Conservation (phyloP, 2,888 invertebrate genomes). For the Alentia gelatinosa region DNA sequence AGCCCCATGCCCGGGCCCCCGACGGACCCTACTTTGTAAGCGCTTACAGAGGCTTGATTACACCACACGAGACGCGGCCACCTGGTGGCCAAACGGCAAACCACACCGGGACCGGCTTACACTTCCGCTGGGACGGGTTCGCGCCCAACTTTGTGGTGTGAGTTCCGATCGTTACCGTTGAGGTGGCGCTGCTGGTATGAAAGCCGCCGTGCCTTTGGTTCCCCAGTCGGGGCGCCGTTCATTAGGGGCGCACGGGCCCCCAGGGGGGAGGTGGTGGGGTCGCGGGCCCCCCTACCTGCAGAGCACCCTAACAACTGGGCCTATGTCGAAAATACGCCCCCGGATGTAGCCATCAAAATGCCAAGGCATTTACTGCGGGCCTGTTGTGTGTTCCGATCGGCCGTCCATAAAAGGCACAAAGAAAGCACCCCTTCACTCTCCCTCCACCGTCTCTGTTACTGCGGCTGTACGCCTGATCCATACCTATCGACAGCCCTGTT, state of each 20-base stretch:
- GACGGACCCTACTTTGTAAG: constrained; percentile 12
- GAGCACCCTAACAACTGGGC: neutral
- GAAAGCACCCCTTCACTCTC: neutral
- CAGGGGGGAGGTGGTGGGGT: neutral
- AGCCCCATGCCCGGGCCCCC: neutral
- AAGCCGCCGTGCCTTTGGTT: neutral
- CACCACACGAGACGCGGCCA: neutral
- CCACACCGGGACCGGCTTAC: constrained; percentile 21
- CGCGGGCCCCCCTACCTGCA: neutral
- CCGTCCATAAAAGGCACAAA: neutral
- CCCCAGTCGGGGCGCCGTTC: neutral
- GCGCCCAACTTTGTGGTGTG: neutral
- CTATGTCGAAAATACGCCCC: neutral
- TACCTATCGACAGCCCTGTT: neutral
- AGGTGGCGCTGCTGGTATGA: constrained; percentile 28
- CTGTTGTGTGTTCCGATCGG: neutral
- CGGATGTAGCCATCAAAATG: neutral
- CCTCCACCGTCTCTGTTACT: neutral
- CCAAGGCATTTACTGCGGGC: neutral
- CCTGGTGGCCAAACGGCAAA: constrained; percentile 18
- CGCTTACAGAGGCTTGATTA: constrained; percentile 39
- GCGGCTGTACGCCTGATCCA: too few relatives aligned
- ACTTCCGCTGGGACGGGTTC: constrained; percentile 47
- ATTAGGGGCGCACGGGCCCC: neutral
- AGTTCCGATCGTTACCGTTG: constrained; percentile 4